phyloP scores from a whole-genome alignment of 2,888 invertebrate species.

The Chouioia cunea region DNA sequence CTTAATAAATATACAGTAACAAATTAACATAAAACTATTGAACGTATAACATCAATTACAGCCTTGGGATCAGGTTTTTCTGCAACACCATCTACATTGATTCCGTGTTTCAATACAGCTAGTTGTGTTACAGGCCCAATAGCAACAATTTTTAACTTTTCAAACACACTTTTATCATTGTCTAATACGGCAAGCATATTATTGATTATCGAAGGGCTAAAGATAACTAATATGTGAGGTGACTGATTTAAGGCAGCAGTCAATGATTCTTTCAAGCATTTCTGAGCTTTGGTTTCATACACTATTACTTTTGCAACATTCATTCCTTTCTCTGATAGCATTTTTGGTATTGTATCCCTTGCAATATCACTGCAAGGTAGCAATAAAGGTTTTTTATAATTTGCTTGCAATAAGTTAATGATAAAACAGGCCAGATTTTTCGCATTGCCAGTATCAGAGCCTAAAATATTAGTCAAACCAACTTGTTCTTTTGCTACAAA shows the following conservation, averaged over 20 bases:
- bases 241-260: constrained; percentile 47
- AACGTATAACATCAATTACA: constrained; percentile 55
- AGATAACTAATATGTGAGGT: constrained; percentile 60
- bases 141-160: constrained; percentile 58
- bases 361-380: constrained; percentile 65
- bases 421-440: constrained; percentile 59
- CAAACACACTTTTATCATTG: constrained; percentile 44
- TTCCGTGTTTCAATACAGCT: constrained; percentile 55
- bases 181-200: constrained; percentile 52
- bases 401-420: constrained; percentile 40
- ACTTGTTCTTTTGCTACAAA: constrained; percentile 54
- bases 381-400: constrained; percentile 53
- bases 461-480: constrained; percentile 55
- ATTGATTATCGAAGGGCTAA: constrained; percentile 64
- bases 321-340: constrained; percentile 52
- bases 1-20: constrained; percentile 8
- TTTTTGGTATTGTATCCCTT: constrained; percentile 58
- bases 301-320: constrained; percentile 55
- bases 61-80: constrained; percentile 61
- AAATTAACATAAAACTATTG: constrained; percentile 34
- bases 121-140: constrained; percentile 63
- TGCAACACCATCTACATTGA: constrained; percentile 56
- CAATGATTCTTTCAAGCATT: constrained; percentile 57
- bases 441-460: constrained; percentile 61
- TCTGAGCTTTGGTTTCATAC: constrained; percentile 59